Evolutionary conservation across 2,888 invertebrate genomes (phyloP), one percentile per base, ranked within the genome.

Genomic region (Calliopum simillimum): DNA sequence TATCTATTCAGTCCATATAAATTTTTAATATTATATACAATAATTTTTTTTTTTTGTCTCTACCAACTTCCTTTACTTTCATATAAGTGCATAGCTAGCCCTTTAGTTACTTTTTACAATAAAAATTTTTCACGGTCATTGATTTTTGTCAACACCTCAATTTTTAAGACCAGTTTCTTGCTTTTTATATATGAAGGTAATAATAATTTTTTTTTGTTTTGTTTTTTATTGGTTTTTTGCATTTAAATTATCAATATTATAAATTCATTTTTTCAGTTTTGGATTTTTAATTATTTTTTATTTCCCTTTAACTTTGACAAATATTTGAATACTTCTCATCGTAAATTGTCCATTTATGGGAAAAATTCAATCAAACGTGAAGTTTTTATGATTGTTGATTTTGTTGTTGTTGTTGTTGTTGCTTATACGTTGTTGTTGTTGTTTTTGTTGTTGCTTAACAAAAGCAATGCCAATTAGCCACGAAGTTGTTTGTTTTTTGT

Each of bases 351-450:
- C 58, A 59, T 59, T 49, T 63, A 33, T 25, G 63, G 25, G 33
- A 63, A 51, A 53, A 63, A 63, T 16, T 49, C 63, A 63, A 49
- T 49, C 16, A 49, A 63, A 25, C 51, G 63, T 63, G 11, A 63
- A 63, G 33, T 63, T 63, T 63, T 49, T 8, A 58, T 14, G 14
- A 33, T 14, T 25, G 33, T 25, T 25, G 53, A 21, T 21, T n/a
- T 53, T 11, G 53, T 16, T 21, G 13, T 21, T 23, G 19, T 49
- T 49, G 5, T 56, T 21, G 21, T 25, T 56, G 23, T 5, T 21
- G 6, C 21, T 8, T n/a, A 19, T 3, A 19, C 4, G 16, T 53
- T 19, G 21, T 53, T 19, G 53, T 53, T 53, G 53, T 53, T 53
- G 2, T 53, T 53, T 3, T 13, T 12, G 16, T 16, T 6, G 23